Base-by-base conservation (phyloP, 2,113 vertebrate genomes). In the Oxyruncus cristatus region DNA sequence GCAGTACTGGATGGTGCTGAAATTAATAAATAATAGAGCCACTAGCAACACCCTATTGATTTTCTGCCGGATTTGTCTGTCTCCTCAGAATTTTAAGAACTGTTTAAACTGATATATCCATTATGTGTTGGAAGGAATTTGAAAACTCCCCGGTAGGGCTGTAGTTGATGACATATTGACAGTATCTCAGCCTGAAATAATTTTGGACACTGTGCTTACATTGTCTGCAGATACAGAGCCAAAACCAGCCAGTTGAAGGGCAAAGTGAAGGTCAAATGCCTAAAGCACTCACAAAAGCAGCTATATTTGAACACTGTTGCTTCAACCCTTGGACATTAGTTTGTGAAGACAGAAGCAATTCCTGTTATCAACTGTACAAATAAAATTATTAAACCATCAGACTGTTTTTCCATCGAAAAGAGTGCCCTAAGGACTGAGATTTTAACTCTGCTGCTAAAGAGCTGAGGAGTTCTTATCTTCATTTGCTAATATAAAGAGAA, bases 11-110 rank as follows among this genome's bases (percentile, higher is more conserved):
- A 42, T 42, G 79, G 55, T 41, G 78, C 46, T 72, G 86, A 96
- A 96, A 97, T 96, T 92, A 95, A 96, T 97, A 96, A 96, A 88
- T 91, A 96, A 94, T 90, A 95, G 79, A 96, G 87, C 87, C 88
- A 89, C 88, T 46, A 87, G 92, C 93, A 96, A 78, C 75, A 65
- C 52, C 19, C 52, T 92, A 97, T 96, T 91, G 95, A 95, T 96
- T 96, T 96, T 82, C 88, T 94, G 90, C 88, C 18, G 19, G 85
- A 92, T 96, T 92, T 91, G 85, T 96, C 93, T 94, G 67, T 91
- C 91, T 93, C 88, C 88, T 65, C 92, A 65, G 94, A 96, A 97
- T 95, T 93, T 95, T 95, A 96, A 96, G 92, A 86, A n/a, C 88
- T 86, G 65, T 88, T 96, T 96, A 96, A 96, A 92, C 88, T 95